Conservation (phyloP, 2,797 vertebrate species). For the Dendrocincla tyrannina region DNA sequence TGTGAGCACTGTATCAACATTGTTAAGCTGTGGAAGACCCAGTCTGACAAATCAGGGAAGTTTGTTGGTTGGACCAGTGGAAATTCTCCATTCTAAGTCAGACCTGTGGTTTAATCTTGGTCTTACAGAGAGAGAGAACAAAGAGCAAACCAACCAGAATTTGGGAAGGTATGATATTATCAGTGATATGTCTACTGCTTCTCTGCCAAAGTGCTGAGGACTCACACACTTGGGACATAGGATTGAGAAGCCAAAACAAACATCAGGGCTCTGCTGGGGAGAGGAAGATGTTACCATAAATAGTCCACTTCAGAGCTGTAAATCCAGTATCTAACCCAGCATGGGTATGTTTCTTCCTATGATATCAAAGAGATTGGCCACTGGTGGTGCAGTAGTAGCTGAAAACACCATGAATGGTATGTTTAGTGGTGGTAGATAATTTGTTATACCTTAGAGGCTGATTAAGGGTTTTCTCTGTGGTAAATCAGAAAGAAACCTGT, state of each 20-base stretch:
- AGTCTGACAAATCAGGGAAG: neutral
- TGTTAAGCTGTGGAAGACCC: neutral
- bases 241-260: neutral
- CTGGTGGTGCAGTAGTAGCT: neutral
- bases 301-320: neutral
- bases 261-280: neutral
- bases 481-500: neutral
- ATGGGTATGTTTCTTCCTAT: neutral
- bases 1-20: neutral
- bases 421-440: neutral
- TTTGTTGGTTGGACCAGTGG: neutral
- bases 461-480: neutral
- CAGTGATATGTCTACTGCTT: neutral
- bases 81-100: neutral
- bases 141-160: neutral
- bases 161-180: neutral
- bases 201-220: neutral
- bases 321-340: neutral
- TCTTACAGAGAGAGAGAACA: neutral
- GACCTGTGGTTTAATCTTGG: neutral
- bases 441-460: neutral
- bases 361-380: neutral
- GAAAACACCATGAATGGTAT: neutral
- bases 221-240: neutral
- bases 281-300: neutral